phyloP scores from a whole-genome alignment of 1,140 invertebrate species.

The Tetraneura akinire region DNA sequence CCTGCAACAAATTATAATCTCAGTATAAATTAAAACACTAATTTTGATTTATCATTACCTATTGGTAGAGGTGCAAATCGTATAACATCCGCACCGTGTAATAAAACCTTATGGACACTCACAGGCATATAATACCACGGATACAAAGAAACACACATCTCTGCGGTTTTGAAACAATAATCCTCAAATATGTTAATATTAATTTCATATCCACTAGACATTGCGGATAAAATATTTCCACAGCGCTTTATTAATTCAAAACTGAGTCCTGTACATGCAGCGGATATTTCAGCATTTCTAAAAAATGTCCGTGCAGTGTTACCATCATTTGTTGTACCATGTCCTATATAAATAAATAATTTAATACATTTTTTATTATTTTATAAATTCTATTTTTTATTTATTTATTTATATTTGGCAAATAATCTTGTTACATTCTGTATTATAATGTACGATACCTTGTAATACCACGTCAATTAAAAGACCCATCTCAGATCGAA shows the following conservation, averaged over 20 bases:
- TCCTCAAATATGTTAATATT: not conserved
- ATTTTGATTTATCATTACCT: not conserved
- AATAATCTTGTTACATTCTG: not conserved
- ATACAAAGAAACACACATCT: not conserved
- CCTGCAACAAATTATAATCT: not conserved
- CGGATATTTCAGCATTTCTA: not conserved
- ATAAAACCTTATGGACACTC: not conserved
- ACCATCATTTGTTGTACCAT: slow-evolving; percentile 6
- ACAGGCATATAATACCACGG: not conserved
- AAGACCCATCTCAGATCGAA: not conserved
- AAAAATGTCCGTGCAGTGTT: not conserved
- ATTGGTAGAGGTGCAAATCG: not conserved
- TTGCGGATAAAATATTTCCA: not conserved
- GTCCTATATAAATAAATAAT: too few species aligned
- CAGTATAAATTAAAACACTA: too few species aligned
- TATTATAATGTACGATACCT: not conserved
- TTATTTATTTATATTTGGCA: too few species aligned
- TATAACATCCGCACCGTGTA: not conserved
- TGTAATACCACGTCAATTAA: slow-evolving; percentile 5
- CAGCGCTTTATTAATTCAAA: not conserved
- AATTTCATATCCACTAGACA: slow-evolving; percentile 1
- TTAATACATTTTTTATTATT: not conserved
- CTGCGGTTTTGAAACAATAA: not conserved
- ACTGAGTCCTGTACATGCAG: not conserved
- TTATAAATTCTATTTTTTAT: not conserved